These are phyloP conservation scores for Falcaria lacertinaria DNA, from an alignment of 2,888 invertebrate genomes.

Conservation along the genomic window DNA sequence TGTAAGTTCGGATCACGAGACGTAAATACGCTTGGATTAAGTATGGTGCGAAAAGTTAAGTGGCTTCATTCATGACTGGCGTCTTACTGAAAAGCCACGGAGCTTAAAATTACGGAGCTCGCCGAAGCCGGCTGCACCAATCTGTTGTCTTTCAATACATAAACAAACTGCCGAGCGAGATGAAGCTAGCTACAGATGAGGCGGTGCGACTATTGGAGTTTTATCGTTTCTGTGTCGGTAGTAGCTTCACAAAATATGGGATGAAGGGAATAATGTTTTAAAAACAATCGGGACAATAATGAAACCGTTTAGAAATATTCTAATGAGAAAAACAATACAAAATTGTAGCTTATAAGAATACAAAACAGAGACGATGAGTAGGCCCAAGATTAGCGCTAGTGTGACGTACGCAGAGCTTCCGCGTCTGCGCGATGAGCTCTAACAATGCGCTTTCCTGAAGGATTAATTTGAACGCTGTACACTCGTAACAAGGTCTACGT, in stretches of 20 bases:
- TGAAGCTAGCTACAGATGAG: conserved; percentile 63
- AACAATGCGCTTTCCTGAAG: conserved; percentile 36
- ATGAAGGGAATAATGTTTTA: conserved; percentile 2
- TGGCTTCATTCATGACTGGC: conserved; percentile 56
- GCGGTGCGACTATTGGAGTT: conserved; percentile 17
- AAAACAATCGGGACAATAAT: too few species aligned
- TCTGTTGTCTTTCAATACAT: conserved; percentile 77
- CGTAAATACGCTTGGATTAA: conserved; percentile 1
- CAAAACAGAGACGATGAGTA: conserved; percentile 42
- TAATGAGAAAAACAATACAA: too few species aligned
- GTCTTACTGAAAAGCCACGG: conserved; percentile 54
- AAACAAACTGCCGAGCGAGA: conserved; percentile 68
- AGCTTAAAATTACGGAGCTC: conserved; percentile 48
- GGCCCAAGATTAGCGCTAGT: conserved; percentile 65
- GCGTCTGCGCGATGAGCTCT: conserved; percentile 67
- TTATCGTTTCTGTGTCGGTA: not conserved
- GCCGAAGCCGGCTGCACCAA: conserved; percentile 67
- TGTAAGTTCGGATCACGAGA: not conserved
- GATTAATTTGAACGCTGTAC: conserved; percentile 56
- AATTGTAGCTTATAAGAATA: conserved; percentile 17
- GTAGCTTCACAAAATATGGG: conserved; percentile 6
- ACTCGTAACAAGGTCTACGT: conserved; percentile 54
- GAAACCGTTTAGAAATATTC: too few species aligned
- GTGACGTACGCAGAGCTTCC: conserved; percentile 64
- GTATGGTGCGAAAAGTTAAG: conserved; percentile 21